Evolutionary conservation across 2,113 vertebrate species (phyloP).

Genomic region (Podocnemis expansa): DNA sequence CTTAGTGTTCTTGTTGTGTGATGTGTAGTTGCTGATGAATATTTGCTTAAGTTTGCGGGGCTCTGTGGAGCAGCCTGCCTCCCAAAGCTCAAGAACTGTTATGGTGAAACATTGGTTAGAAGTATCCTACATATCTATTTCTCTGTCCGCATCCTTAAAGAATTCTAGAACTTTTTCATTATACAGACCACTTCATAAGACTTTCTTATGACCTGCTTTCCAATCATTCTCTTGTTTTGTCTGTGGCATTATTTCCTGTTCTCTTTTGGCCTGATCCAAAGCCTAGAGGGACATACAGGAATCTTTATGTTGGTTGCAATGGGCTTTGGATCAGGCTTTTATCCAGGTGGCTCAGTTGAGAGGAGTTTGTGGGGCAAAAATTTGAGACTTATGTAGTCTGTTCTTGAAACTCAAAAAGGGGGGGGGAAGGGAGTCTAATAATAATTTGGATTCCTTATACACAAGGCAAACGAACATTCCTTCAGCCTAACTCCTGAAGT

Average conservation of each 20-base stretch:
- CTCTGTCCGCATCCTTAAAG: too few species aligned
- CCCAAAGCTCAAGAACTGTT: too few species aligned
- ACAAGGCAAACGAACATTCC: background rate
- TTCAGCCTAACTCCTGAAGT: background rate
- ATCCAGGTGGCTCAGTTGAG: background rate
- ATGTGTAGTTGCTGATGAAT: too few species aligned
- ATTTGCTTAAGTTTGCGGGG: too few species aligned
- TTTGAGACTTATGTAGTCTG: background rate
- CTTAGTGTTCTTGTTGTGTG: too few species aligned
- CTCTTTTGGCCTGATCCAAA: background rate
- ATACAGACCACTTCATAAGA: background rate
- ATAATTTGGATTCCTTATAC: background rate
- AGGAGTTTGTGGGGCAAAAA: background rate
- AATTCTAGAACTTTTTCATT: background rate
- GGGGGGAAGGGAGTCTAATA: background rate
- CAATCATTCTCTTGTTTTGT: background rate
- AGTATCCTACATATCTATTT: background rate
- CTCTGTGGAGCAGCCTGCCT: too few species aligned
- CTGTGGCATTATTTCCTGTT: background rate
- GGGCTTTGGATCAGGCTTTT: background rate
- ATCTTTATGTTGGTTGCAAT: fast-evolving
- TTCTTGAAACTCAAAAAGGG: background rate
- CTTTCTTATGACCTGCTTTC: background rate
- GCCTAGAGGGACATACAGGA: background rate
- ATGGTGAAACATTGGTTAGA: background rate